Evolutionary conservation across 2,797 vertebrate species (phyloP).

Genomic region (Bucorvus abyssinicus): DNA sequence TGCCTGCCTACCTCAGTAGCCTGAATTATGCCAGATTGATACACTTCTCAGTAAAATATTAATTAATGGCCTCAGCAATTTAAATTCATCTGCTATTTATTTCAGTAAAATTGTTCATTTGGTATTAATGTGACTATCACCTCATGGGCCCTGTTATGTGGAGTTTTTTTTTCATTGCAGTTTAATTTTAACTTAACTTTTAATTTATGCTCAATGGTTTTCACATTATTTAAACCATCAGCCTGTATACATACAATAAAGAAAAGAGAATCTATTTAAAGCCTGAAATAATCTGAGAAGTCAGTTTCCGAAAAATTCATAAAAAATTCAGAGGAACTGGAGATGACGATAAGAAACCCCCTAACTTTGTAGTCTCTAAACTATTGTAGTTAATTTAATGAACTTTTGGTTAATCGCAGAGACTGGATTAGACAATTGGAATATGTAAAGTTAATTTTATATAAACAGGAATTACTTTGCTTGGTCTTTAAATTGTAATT

Average conservation of each 20-base stretch:
- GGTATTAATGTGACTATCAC: background rate
- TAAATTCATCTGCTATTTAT: background rate
- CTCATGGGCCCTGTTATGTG: background rate
- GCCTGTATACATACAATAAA: background rate
- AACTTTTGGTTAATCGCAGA: background rate
- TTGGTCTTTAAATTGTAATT: background rate
- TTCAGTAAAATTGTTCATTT: background rate
- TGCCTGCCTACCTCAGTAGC: background rate
- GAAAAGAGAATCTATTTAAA: background rate
- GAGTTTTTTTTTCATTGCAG: background rate
- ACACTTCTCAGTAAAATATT: background rate
- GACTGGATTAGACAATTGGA: background rate
- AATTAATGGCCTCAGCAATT: constrained; percentile 13
- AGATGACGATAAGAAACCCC: background rate
- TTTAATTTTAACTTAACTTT: constrained; percentile 25
- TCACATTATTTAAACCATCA: background rate
- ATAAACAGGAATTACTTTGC: background rate
- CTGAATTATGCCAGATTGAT: background rate
- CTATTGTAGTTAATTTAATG: background rate
- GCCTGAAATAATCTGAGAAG: background rate
- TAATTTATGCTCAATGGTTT: background rate
- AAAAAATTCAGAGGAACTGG: background rate
- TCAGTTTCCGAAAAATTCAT: background rate
- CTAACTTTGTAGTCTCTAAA: background rate
- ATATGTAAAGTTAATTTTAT: background rate